phyloP scores from a whole-genome alignment of 2,797 vertebrate species.

The Spatula versicolor region DNA sequence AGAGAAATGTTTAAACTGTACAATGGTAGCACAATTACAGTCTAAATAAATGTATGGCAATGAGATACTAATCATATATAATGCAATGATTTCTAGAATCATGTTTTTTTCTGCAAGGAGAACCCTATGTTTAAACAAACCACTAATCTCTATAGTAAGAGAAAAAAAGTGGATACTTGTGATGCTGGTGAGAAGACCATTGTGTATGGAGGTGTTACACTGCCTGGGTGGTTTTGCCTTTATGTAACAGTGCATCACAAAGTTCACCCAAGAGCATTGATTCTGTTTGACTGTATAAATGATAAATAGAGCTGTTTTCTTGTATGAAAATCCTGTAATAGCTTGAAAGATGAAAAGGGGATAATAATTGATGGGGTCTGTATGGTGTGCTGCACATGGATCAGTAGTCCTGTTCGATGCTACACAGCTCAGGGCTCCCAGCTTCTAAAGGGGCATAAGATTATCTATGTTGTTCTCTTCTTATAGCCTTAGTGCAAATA shows the following conservation, averaged over 20 bases:
- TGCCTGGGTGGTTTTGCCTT: accelerated
- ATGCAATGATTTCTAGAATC: background rate
- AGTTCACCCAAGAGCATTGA: background rate
- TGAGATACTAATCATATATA: accelerated
- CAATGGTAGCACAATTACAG: accelerated
- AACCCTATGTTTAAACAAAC: background rate
- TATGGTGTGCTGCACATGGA: accelerated
- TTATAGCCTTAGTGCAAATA: background rate
- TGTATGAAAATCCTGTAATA: background rate
- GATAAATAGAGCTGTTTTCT: background rate
- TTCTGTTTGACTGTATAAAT: background rate
- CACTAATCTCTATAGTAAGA: background rate
- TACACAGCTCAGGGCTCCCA: background rate
- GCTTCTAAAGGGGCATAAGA: background rate
- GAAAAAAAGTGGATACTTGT: background rate
- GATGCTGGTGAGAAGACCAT: background rate
- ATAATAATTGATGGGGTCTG: background rate
- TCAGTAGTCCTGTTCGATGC: background rate
- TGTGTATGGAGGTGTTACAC: background rate
- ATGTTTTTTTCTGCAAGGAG: background rate
- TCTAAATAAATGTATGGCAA: background rate
- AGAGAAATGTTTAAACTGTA: background rate
- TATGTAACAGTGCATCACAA: background rate
- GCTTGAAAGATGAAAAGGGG: background rate
- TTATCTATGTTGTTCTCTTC: background rate